Percentiles rank a stretch among this genome's conserved stretches.
These are phyloP conservation scores for Seladonia tumulorum DNA, from an alignment of 2,888 invertebrate genomes.

Conservation along the genomic window DNA sequence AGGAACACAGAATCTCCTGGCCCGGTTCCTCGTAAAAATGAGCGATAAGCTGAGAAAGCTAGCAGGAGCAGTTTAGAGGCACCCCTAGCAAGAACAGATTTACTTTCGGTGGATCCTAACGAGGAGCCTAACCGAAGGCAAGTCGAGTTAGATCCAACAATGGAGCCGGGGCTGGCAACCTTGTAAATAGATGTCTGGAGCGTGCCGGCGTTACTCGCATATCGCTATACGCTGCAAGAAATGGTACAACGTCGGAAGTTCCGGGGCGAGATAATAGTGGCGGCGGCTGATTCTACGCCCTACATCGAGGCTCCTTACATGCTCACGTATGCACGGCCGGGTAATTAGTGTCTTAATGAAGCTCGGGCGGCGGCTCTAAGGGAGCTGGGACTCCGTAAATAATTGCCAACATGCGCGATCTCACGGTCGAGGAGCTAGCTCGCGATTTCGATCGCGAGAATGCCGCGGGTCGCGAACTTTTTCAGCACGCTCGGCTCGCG, in stretches of 20 bases:
- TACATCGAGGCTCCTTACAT: conserved; percentile 71
- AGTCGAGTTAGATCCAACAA: conserved; percentile 68
- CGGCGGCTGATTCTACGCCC: conserved; percentile 63
- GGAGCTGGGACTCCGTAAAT: conserved; percentile 69
- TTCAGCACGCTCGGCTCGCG: conserved; percentile 55
- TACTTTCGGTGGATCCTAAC: conserved; percentile 25
- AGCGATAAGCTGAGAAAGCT: not conserved
- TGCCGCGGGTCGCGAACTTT: conserved; percentile 48
- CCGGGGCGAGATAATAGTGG: conserved; percentile 52
- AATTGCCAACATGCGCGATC: conserved; percentile 71
- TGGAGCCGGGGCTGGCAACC: conserved; percentile 72
- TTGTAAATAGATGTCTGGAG: conserved; percentile 79
- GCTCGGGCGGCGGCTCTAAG: conserved; percentile 41
- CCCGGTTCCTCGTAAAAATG: not conserved
- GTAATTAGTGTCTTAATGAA: conserved; percentile 80
- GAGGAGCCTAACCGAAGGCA: conserved; percentile 40
- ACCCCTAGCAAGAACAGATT: not conserved
- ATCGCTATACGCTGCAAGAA: conserved; percentile 57
- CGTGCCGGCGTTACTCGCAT: conserved; percentile 69
- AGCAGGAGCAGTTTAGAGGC: conserved; percentile 18
- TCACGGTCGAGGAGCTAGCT: conserved; percentile 56
- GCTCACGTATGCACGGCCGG: conserved; percentile 75
- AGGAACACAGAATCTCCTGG: too few species aligned
- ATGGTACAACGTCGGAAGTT: conserved; percentile 71
- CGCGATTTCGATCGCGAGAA: conserved; percentile 52